Evolutionary conservation across 1,140 invertebrate species (phyloP), one percentile per base, ranked within the genome.

Genomic region (Colletes gigas): DNA sequence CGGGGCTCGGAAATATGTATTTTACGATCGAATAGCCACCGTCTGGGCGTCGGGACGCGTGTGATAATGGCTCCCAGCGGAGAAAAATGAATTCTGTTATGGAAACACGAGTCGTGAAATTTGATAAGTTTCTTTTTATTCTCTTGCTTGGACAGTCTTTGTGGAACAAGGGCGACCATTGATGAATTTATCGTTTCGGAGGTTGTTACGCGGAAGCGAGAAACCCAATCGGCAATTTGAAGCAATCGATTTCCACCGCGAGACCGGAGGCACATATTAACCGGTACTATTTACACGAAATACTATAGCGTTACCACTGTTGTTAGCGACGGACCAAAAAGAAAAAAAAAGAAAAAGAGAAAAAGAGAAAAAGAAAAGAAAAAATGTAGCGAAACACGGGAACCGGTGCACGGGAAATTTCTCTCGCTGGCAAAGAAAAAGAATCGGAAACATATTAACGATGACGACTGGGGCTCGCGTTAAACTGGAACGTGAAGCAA

Each of bases 61-160:
- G 85, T 88, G 89, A 90, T 90, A 89, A 89, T 88, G 83, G 79
- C 77, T 84, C 80, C 72, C 84, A 85, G 81, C 85, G 47, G 60
- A 83, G 89, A 91, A 87, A 83, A 87, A 86, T 86, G 82, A 89
- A 88, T 90, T 89, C 81, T 91, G 86, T 91, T 92, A 90, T 90
- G 85, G 86, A 91, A 91, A 91, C 88, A 85, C 63, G 73, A 78
- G 68, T 82, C 77, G 81, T 89, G 90, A 89, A 91, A 91, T 78
- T 83, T 77, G 88, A 92, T 78, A 88, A 52, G 69, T 54, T 47
- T 41, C 41, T 30, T 82, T 86, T 79, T 86, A 82, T 74, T 83
- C 50, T 80, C 63, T 63, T 47, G 21, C 55, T 19, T 54, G 68
- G 81, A 75, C 73, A 55, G 77, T 81, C 69, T 83, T 83, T 78